Evolutionary conservation across 2,113 vertebrate genomes (phyloP).

Genomic region (Hassar affinis): DNA sequence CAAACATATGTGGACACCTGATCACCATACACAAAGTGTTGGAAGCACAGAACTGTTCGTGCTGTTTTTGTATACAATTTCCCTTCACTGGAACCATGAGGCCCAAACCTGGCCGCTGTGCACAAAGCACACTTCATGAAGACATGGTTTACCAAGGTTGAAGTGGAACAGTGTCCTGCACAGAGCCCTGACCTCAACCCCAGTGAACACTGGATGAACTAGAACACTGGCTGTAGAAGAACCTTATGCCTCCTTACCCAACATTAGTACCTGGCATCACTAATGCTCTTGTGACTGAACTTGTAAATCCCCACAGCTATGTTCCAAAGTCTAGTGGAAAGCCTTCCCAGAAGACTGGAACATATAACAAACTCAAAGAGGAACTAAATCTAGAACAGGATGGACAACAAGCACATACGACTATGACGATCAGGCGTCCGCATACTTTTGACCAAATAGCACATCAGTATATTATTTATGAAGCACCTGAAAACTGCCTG

Average conservation of each 20-base stretch:
- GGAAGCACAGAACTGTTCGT: neutral
- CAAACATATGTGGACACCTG: neutral
- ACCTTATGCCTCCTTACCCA: neutral
- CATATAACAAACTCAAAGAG: neutral
- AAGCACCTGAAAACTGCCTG: conserved; percentile 87
- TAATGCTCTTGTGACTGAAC: neutral
- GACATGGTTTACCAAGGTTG: neutral
- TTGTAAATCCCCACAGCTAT: neutral
- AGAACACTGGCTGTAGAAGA: neutral
- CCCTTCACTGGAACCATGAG: neutral
- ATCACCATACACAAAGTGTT: neutral
- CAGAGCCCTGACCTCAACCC: neutral
- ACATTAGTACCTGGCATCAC: neutral
- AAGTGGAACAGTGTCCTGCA: neutral
- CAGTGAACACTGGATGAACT: neutral
- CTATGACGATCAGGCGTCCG: neutral
- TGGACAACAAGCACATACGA: neutral
- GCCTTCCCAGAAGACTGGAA: neutral
- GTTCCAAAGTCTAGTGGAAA: neutral
- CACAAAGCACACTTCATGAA: neutral
- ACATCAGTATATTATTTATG: neutral
- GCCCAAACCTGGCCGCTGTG: neutral
- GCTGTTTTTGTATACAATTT: neutral
- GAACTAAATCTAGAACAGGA: neutral
- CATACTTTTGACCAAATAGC: neutral